Evolutionary conservation across 2,888 invertebrate species (phyloP).

Genomic region (Cordilura impudica): DNA sequence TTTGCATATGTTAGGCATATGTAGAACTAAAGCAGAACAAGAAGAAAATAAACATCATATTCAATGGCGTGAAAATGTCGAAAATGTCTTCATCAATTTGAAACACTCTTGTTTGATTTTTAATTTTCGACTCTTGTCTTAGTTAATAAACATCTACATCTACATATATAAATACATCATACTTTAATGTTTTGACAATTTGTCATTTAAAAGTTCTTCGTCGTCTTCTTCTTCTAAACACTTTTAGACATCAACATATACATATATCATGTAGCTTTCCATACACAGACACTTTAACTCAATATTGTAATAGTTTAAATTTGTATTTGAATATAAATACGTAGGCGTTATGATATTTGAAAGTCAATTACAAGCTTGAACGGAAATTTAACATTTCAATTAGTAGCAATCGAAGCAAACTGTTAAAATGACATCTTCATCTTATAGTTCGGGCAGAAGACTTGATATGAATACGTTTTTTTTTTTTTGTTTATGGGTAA

Average conservation of each 20-base stretch:
- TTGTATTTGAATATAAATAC: conserved; percentile 43
- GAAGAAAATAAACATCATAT: not conserved
- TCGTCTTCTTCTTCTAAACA: conserved; percentile 27
- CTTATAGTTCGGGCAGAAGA: not conserved
- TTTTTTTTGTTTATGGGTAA: conserved; percentile 51
- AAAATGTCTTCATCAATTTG: conserved; percentile 73
- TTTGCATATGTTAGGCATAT: conserved; percentile 12
- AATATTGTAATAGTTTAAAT: not conserved
- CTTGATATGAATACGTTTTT: not conserved
- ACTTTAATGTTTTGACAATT: conserved; percentile 50
- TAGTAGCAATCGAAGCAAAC: conserved; percentile 63
- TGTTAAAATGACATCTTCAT: conserved; percentile 54
- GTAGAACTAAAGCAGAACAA: conserved; percentile 11
- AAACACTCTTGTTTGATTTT: conserved; percentile 43
- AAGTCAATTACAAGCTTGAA: conserved; percentile 77
- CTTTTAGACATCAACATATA: not conserved
- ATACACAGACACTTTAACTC: not conserved
- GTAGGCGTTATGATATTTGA: conserved; percentile 62
- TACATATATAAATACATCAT: not conserved
- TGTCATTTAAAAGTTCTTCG: conserved; percentile 46
- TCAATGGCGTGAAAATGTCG: conserved; percentile 62
- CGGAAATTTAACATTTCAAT: conserved; percentile 77
- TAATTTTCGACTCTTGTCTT: not conserved
- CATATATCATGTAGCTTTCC: not conserved
- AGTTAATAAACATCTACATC: not conserved